Evolutionary conservation across 2,888 invertebrate species (phyloP).

Genomic region (Napeogenes inachia): DNA sequence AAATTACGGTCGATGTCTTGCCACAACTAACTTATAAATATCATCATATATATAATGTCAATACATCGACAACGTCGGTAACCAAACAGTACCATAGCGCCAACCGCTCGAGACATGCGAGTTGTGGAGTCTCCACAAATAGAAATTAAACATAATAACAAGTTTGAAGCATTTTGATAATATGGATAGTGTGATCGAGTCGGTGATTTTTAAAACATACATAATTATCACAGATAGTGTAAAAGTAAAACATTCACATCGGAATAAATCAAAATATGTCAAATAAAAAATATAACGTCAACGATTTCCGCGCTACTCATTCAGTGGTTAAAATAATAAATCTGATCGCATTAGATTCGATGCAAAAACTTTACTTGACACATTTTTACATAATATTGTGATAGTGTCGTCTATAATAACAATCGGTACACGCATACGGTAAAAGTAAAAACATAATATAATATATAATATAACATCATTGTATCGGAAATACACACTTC

Average conservation of each 20-base stretch:
- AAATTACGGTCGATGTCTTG: slow-evolving; percentile 42
- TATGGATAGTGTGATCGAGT: slow-evolving; percentile 15
- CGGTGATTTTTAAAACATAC: slow-evolving; percentile 45
- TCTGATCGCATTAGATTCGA: not conserved
- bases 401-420: not conserved
- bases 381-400: slow-evolving; percentile 3
- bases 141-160: not conserved
- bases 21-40: slow-evolving; percentile 54
- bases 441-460: not conserved
- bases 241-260: slow-evolving; percentile 53
- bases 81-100: slow-evolving; percentile 43
- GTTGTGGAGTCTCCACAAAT: no score
- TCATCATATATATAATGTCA: slow-evolving; percentile 37
- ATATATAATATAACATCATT: not conserved
- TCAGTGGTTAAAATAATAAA: not conserved
- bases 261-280: slow-evolving; percentile 17
- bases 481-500: not conserved
- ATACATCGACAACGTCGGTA: slow-evolving; percentile 44
- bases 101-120: no score
- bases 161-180: slow-evolving; percentile 18
- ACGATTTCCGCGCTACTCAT: not conserved
- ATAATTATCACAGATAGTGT: slow-evolving; percentile 74
- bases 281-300: slow-evolving; percentile 15
- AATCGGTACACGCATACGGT: not conserved
- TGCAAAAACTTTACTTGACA: not conserved